Base-by-base conservation (phyloP, 2,113 vertebrate species). In the Eubucco bourcierii region DNA sequence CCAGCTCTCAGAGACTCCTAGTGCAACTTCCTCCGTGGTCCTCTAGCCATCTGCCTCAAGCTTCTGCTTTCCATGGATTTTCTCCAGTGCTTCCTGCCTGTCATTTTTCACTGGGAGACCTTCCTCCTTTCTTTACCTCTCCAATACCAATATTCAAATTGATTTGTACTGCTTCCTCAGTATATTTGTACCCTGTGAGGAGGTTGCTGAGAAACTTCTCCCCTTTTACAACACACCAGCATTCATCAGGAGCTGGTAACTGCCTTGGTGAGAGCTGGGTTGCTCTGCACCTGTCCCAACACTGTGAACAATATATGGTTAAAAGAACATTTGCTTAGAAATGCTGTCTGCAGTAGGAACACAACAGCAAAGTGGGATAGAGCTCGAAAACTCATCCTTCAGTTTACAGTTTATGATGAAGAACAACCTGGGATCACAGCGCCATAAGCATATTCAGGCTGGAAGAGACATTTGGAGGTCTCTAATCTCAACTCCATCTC, bases 401-500 rank as follows among this genome's bases (percentile, higher is more conserved):
- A 39, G 29, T 82, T 56, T 37, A 41, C 9, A 3, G 7, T 31
- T 73, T 12, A 33, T 72, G 12, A 33, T 82, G 50, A 77, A 76
- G 68, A 92, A 14, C 19, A 53, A 61, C 19, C 28, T 44, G 68
- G 8, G 19, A 60, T 44, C 31, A 4, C 18, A 76, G 65, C 83
- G 12, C 10, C 31, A 67, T 0, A 2, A 33, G 10, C 8, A 37
- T 0, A 0, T 59, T 55, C 34, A 74, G 84, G 19, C 23, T 56
- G 17, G 13, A 80, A 58, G 41, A 60, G 12, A 28, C 65, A 6
- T n/a, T 76, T 23, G 34, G 12, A 29, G 44, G 18, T 39, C 44
- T 90, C 7, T 77, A 63, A 47, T 60, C 44, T 47, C 56, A 8
- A 25, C 27, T 88, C 39, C 44, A 73, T 19, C n/a, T 83, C 64